phyloP scores from a whole-genome alignment of 2,797 vertebrate species.

The Aeoliscus strigatus region DNA sequence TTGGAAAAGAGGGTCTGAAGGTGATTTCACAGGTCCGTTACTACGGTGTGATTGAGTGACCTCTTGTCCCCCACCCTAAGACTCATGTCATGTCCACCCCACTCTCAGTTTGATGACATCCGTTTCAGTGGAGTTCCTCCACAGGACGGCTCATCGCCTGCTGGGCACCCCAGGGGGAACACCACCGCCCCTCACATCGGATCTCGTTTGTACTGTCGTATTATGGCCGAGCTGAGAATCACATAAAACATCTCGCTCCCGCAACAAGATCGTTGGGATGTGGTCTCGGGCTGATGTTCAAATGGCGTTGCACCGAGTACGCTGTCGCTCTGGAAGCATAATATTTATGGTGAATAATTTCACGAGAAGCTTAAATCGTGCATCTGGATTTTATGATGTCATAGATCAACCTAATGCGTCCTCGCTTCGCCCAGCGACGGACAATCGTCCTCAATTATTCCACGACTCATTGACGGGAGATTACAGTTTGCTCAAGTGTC shows the following conservation, averaged over 20 bases:
- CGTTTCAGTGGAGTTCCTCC: too few relatives aligned
- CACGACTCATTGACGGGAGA: conserved; percentile 59
- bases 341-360: conserved; percentile 61
- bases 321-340: conserved; percentile 40
- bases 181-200: too few relatives aligned
- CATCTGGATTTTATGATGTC: conserved; percentile 49
- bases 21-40: too few relatives aligned
- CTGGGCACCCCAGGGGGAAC: too few relatives aligned
- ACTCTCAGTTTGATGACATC: too few relatives aligned
- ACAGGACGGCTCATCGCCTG: too few relatives aligned
- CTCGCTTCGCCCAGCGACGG: conserved; percentile 24
- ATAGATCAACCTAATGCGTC: conserved; percentile 58
- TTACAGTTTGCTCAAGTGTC: too few relatives aligned
- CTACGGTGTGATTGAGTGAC: too few relatives aligned
- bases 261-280: conserved; percentile 62
- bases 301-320: conserved; percentile 59
- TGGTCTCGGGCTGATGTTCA: conserved; percentile 68
- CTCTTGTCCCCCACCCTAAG: too few relatives aligned
- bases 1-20: conserved; percentile 36
- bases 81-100: too few relatives aligned
- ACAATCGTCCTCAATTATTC: conserved; percentile 59
- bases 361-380: conserved; percentile 57
- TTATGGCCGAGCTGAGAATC: conserved; percentile 58
- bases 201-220: too few relatives aligned
- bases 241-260: conserved; percentile 56